Base-by-base conservation (phyloP, 2,888 invertebrate genomes). In the Lithosia quadra region DNA sequence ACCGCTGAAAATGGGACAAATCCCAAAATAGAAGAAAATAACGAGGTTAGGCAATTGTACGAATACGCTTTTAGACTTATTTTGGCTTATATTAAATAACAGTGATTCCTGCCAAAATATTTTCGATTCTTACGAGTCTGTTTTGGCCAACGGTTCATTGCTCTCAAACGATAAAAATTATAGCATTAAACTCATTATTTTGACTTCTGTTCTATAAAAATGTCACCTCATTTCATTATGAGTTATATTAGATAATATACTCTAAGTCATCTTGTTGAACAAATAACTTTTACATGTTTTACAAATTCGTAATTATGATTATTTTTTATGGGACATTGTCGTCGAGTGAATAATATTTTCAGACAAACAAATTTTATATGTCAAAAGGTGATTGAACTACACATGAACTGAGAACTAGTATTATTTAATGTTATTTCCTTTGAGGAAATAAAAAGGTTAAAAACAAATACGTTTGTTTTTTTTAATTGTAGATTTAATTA, bases 161-260 rank as follows among this genome's bases (percentile, higher is more conserved):
- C 49, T 61, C 75, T 63, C 53, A 69, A 69, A 73, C 64, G 67
- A 68, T 67, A 71, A 63, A 69, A n/a, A 69, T 72, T 71, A 76
- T 49, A 69, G 65, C 71, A 73, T 70, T 72, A 58, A 68, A 65
- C 63, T 69, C 28, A 62, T 53, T 68, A 63, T 63, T 63, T 63
- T 56, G 53, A 58, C 28, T 58, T 66, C 33, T 55, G 59, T 56
- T 13, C 64, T 53, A 55, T 63, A 69, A 67, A 62, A 67, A 61
- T 61, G 73, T 69, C 63, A 63, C 22, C 53, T 33, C 24, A 24
- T 74, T 74, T 70, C 72, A 63, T 69, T 70, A 70, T 53, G 64
- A 72, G 22, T 71, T 71, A 70, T 65, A 72, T 80, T 71, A 79
- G 71, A 76, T 78, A 74, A 81, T 65, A 21, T 53, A 55, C 39